Conservation (phyloP, 2,113 vertebrate genomes). For the Hystrix cristata region DNA sequence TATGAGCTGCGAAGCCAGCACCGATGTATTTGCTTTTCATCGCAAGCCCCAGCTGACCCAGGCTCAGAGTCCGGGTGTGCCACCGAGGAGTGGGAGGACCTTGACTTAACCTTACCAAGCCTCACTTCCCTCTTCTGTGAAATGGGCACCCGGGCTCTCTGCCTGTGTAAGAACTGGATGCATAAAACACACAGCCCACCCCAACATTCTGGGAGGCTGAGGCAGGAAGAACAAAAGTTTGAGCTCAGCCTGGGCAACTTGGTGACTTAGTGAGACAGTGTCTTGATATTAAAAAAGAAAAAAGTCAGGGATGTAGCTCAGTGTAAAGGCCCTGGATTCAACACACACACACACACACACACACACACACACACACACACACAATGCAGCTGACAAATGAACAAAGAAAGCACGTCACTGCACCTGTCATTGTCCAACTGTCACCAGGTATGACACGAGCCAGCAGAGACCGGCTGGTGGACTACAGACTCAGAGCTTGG, state of each 20-base stretch:
- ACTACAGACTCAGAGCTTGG: neutral
- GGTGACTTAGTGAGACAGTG: neutral
- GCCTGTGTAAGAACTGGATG: neutral
- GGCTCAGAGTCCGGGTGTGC: neutral
- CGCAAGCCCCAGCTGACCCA: too few species aligned
- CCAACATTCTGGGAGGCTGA: neutral
- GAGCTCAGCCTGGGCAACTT: neutral
- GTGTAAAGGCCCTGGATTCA: neutral
- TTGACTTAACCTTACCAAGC: neutral
- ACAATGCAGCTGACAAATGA: neutral
- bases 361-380: neutral
- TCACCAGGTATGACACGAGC: accelerated
- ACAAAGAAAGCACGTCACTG: neutral
- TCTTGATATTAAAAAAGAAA: neutral
- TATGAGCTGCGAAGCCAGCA: neutral
- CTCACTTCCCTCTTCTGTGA: neutral
- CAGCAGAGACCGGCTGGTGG: neutral
- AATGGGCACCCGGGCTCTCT: neutral
- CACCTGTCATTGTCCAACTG: accelerated
- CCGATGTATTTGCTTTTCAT: neutral
- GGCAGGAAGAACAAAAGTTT: neutral
- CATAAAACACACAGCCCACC: accelerated
- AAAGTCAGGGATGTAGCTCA: neutral
- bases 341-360: neutral
- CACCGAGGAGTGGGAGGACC: neutral